Base-by-base conservation (phyloP, 1,140 invertebrate species). In the Zaprionus nigranus region DNA sequence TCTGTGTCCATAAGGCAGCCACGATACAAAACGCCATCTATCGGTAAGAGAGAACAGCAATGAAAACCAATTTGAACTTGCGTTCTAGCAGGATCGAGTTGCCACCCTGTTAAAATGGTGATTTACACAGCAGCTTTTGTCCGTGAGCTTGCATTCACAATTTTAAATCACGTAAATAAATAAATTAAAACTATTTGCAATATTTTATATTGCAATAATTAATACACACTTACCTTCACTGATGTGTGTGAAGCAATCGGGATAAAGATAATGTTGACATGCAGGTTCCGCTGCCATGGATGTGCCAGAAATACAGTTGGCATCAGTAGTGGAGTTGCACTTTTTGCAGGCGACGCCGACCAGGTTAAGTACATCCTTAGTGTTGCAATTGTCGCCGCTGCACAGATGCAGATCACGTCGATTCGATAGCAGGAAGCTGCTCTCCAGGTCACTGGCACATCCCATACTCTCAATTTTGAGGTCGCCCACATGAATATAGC, bases 401-500 rank as follows among this genome's bases (percentile, higher is more conserved):
- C 90, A 92, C 0, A 91, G 54, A 2, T 78, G 26, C 9, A 92
- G 7, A 7, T 85, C 77, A 1, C 90, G 81, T 2, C 74, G 66
- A 28, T 80, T 79, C 15, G 13, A 2, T 0, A 38, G 0, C 0
- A 92, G 24, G 67, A 73, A 82, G 0, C 43, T 30, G 0, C 57
- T 56, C n/a, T 69, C 38, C 43, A 84, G 24, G 43, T 92, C 90
- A 17, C 77, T 90, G 56, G 43, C 81, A 60, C 90, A 92, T 15
- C 90, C 90, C 83, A 90, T 87, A 24, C 61, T 61, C 73, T 71
- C 49, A 6, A 90, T 61, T 9, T 17, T 54, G 0, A 1, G 7
- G 11, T 82, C 85, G 3, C 53, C 82, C n/a, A 90, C 85, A 22
- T 78, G 81, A 7, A 87, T 92, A 15, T 90, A 92, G 56, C 90